Base-by-base conservation (phyloP, 1,140 invertebrate species). In the Andricus grossulariae region DNA sequence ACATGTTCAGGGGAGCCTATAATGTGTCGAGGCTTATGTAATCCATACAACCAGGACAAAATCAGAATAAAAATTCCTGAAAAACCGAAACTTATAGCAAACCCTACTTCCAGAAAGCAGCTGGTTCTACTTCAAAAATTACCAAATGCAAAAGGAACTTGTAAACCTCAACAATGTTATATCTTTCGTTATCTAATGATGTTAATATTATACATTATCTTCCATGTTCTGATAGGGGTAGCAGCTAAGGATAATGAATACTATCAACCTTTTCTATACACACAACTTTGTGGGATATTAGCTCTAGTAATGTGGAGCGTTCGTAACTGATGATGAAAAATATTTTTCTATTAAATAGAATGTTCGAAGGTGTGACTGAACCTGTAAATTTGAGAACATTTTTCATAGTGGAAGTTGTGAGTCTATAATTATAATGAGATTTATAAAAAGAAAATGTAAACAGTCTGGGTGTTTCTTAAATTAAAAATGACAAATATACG, bases 241-340 rank as follows among this genome's bases (percentile, higher is more conserved):
- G 16, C 39, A 7, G 32, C n/a, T 7, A 32, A 32, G 8, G 15
- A 66, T n/a, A 25, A 51, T 72, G 19, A 50, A 50, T 50, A 19
- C 21, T 72, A 72, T 51, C 13, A 39, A 51, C 50, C 32, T 32
- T 90, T 90, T 74, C 55, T 85, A 15, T 79, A 84, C 45, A 86
- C 83, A 50, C 88, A 90, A 80, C 85, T 90, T 52, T 90, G 85
- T 74, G 90, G 90, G 72, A 74, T 90, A 71, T 73, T 89, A 72
- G 86, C 81, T 50, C 71, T 91, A 52, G 73, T 87, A 73, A 83
- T 86, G 79, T 82, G 84, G 87, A 82, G 84, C 79, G 76, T 32
- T 32, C 25, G 25, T 32, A 32, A 32, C 4, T 32, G 25, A 32
- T 32, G 25, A 32, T 32, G 25, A 32, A 5, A 32, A 32, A 32